Conservation (phyloP, 2,797 vertebrate genomes). For the Argya squamiceps region DNA sequence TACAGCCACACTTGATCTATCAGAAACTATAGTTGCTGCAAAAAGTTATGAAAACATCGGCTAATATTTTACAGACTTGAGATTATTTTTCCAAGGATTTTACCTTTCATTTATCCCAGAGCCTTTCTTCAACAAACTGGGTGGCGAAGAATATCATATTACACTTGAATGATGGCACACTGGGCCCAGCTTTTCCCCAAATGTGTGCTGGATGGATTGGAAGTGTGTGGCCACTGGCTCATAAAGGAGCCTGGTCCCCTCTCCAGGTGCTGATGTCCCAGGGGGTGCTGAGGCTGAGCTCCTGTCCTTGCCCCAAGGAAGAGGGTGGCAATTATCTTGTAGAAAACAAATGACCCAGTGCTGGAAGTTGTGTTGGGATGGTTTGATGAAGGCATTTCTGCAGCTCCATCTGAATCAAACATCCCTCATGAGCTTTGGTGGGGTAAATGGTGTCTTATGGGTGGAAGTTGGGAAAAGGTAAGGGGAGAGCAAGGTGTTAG, state of each 20-base stretch:
- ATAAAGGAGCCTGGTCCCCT: accelerated
- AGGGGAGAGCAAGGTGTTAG: neutral
- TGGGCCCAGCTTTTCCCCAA: neutral
- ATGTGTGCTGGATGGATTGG: neutral
- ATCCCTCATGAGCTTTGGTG: neutral
- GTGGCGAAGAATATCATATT: neutral
- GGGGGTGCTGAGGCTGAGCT: neutral
- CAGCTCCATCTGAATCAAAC: neutral
- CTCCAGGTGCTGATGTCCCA: accelerated
- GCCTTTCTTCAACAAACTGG: conserved; percentile 7
- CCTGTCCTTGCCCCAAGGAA: neutral
- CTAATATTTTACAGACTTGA: conserved; percentile 51
- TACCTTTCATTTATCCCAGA: conserved; percentile 46
- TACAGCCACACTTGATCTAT: neutral
- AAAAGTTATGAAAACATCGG: conserved; percentile 55
- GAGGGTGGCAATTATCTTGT: neutral
- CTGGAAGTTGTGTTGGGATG: neutral
- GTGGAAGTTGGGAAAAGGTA: neutral
- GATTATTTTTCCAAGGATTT: conserved; percentile 58
- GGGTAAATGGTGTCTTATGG: accelerated
- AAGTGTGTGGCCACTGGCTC: neutral
- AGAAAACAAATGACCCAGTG: accelerated
- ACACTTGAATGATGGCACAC: neutral
- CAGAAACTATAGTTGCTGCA: neutral
- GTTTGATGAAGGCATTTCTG: neutral